phyloP scores from a whole-genome alignment of 2,888 invertebrate genomes.

The Theristus sp. region DNA sequence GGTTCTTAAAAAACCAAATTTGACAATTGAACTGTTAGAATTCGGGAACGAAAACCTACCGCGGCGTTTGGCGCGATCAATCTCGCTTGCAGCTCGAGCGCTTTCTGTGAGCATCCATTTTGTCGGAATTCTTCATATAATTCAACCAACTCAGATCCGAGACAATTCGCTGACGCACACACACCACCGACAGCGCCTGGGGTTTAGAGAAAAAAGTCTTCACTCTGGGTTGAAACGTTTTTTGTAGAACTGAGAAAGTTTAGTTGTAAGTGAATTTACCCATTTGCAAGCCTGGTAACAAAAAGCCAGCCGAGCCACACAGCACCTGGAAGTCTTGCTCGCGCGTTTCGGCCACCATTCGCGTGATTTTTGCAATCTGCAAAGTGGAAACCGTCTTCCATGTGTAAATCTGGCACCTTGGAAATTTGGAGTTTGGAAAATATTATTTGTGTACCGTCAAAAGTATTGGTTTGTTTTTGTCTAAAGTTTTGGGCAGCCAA shows the following conservation, averaged over 20 bases:
- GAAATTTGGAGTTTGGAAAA: no score
- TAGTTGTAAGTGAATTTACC: no score
- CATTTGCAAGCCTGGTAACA: conserved; percentile 20
- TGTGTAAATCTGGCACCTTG: no score
- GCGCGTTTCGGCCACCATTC: conserved; percentile 34
- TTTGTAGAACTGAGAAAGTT: no score
- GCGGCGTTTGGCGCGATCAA: conserved; percentile 37
- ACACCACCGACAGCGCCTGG: conserved; percentile 37
- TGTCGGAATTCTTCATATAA: conserved; percentile 20
- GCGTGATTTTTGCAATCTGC: conserved; percentile 38
- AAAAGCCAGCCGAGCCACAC: conserved; percentile 40
- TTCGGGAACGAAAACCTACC: conserved; percentile 27
- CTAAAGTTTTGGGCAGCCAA: no score
- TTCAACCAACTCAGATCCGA: conserved; percentile 34
- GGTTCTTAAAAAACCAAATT: no score
- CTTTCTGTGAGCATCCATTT: conserved; percentile 30
- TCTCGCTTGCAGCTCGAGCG: conserved; percentile 35
- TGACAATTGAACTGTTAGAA: no score
- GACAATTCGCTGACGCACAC: conserved; percentile 37
- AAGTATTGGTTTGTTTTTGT: no score
- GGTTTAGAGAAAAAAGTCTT: no score
- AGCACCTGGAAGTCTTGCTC: conserved; percentile 37
- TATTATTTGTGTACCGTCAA: no score
- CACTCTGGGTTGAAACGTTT: no score
- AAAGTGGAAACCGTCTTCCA: no score